Conservation (phyloP, 2,113 vertebrate species). For the Clinocottus analis region DNA sequence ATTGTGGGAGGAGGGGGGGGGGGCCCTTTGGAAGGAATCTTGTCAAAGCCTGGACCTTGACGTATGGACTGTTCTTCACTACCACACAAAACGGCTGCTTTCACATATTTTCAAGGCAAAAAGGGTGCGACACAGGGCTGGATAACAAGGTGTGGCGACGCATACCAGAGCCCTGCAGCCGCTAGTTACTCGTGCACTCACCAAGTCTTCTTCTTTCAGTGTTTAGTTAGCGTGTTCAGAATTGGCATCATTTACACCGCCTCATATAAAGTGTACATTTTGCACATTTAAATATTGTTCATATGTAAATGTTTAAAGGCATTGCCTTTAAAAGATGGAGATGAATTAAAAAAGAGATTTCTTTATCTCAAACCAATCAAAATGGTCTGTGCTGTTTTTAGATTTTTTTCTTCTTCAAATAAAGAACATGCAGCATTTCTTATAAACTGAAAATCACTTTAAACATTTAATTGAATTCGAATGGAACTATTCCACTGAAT, state of each 20-base stretch:
- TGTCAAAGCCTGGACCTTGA: background rate
- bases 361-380: background rate
- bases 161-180: background rate
- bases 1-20: background rate
- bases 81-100: background rate
- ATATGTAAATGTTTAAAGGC: conserved; percentile 16
- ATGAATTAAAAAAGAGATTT: background rate
- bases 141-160: background rate
- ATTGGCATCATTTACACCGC: background rate
- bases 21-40: background rate
- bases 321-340: background rate
- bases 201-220: background rate
- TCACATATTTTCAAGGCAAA: background rate
- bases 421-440: background rate
- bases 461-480: conserved; percentile 2
- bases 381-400: background rate
- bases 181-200: conserved; percentile 23
- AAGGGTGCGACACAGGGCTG: background rate
- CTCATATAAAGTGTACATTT: conserved; percentile 12
- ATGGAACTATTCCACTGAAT: background rate
- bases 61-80: background rate
- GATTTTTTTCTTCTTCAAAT: too few species aligned
- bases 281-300: conserved; percentile 38
- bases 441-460: background rate
- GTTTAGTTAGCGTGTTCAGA: background rate